Percentiles rank a stretch among this genome's conserved stretches.
phyloP scores from a whole-genome alignment of 2,113 vertebrate species.

The Stegostoma tigrinum region DNA sequence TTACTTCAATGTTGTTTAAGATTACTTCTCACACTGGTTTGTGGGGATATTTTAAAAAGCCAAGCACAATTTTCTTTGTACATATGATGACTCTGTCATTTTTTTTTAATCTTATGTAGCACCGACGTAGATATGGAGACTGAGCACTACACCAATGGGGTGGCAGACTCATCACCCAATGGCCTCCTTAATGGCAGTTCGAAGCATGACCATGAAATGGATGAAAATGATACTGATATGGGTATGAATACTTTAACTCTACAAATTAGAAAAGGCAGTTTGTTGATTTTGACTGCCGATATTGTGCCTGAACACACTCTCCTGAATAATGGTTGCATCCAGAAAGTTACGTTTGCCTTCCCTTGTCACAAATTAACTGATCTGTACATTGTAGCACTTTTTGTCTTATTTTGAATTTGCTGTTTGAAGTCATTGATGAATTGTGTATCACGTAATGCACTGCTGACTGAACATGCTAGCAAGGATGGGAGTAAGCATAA shows the following conservation, averaged over 20 bases:
- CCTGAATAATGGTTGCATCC: neutral
- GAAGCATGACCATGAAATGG: conserved; percentile 81
- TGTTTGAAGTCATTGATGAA: neutral
- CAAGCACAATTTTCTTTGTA: neutral
- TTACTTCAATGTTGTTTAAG: neutral
- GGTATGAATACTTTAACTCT: conserved; percentile 74
- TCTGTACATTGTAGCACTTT: neutral
- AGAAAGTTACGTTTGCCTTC: neutral
- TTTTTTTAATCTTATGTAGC: conserved; percentile 60
- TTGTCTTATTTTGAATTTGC: neutral
- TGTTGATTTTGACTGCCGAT: neutral
- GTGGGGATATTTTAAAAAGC: neutral
- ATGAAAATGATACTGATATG: conserved; percentile 96
- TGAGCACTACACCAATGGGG: conserved; percentile 93
- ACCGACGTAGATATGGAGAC: conserved; percentile 97
- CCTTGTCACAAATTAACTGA: neutral
- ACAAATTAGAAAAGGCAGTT: neutral
- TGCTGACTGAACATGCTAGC: neutral
- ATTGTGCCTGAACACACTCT: neutral
- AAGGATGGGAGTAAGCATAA: neutral
- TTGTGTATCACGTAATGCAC: neutral
- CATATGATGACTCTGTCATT: neutral
- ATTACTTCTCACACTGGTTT: neutral
- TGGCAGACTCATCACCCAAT: conserved; percentile 89
- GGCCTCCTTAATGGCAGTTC: conserved; percentile 96